These are phyloP conservation scores for Sinosuthora webbiana DNA, from an alignment of 2,113 vertebrate genomes.

Conservation along the genomic window DNA sequence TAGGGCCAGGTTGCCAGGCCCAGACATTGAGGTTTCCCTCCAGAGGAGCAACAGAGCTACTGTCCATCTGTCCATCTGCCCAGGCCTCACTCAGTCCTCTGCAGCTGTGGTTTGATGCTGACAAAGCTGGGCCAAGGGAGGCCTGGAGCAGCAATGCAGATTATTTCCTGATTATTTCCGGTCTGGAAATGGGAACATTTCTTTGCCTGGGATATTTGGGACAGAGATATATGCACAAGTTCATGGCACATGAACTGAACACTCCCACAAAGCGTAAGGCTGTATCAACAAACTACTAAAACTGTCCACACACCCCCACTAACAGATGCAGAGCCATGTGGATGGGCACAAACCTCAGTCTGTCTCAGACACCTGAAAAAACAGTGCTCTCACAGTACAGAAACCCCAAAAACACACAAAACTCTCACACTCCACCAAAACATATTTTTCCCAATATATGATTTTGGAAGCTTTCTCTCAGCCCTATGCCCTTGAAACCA, in stretches of 20 bases:
- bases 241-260: background rate
- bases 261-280: fast-evolving
- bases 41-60: background rate
- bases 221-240: background rate
- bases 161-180: background rate
- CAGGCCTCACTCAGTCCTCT: background rate
- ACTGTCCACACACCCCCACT: background rate
- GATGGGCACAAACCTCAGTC: background rate
- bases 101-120: background rate
- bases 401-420: background rate
- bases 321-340: background rate
- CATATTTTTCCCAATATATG: background rate
- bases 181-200: background rate
- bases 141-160: background rate
- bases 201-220: background rate
- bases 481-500: background rate
- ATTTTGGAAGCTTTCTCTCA: background rate
- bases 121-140: background rate
- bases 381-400: background rate
- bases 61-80: background rate
- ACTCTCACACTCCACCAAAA: background rate
- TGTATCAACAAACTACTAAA: background rate
- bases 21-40: background rate
- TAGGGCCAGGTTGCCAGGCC: background rate
- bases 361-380: background rate